These are phyloP conservation scores for Stegastes partitus DNA, from an alignment of 2,113 vertebrate genomes.

Conservation along the genomic window DNA sequence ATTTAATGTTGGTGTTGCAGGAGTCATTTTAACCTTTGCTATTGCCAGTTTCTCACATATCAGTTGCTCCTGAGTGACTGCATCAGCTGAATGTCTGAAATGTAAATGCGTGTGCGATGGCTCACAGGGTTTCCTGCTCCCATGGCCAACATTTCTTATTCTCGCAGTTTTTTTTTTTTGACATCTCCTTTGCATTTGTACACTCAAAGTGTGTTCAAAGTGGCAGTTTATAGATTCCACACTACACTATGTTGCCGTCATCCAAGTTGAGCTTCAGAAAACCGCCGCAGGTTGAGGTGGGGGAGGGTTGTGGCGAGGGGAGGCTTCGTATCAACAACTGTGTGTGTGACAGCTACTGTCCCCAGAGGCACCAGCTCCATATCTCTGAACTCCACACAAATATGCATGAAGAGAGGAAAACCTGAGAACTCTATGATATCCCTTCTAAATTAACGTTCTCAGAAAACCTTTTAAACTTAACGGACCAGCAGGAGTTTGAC, in stretches of 20 bases:
- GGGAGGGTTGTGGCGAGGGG: neutral
- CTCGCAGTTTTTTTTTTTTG: constrained; percentile 15
- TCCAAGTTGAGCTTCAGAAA: constrained; percentile 24
- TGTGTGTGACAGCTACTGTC: constrained; percentile 32
- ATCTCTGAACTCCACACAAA: constrained; percentile 40
- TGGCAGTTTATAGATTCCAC: constrained; percentile 31
- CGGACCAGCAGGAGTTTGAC: neutral
- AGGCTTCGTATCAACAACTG: constrained; percentile 18
- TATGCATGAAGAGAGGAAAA: neutral
- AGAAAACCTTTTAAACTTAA: constrained; percentile 6
- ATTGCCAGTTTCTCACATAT: constrained; percentile 2
- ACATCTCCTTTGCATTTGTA: constrained; percentile 14
- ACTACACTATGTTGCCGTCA: neutral
- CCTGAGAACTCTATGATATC: neutral
- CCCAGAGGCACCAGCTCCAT: constrained; percentile 33
- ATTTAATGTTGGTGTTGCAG: neutral
- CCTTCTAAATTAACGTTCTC: neutral
- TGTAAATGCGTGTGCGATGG: constrained; percentile 13
- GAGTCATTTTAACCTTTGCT: neutral
- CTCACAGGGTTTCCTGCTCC: neutral
- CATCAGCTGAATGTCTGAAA: constrained; percentile 10
- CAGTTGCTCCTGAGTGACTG: too few relatives aligned
- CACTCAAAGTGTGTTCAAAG: constrained; percentile 47
- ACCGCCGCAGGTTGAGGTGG: neutral
- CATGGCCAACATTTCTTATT: constrained; percentile 16